Evolutionary conservation across 1,140 invertebrate genomes (phyloP).

Genomic region (Akabosia matsudoensis): DNA sequence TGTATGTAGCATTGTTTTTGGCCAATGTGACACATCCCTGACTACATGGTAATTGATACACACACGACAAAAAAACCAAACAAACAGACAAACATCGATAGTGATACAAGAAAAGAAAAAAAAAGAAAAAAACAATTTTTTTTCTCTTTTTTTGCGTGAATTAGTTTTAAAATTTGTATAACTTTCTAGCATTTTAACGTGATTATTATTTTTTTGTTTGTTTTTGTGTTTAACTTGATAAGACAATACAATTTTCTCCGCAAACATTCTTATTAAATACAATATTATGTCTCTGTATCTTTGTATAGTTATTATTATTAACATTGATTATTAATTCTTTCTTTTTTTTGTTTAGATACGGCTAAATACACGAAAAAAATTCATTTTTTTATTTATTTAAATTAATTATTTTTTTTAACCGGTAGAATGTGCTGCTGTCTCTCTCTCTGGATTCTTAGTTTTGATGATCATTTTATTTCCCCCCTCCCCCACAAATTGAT

Average conservation of each 20-base stretch:
- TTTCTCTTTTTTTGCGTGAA: not conserved
- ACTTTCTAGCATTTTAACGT: too few relatives aligned
- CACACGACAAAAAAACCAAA: too few relatives aligned
- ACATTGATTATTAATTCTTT: too few relatives aligned
- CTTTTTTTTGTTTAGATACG: too few relatives aligned
- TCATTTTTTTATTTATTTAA: too few relatives aligned
- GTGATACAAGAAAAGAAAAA: constrained; percentile 9
- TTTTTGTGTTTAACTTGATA: too few relatives aligned
- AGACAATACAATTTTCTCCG: not conserved
- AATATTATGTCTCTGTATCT: constrained; percentile 3
- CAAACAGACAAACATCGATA: not conserved
- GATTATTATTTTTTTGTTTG: too few relatives aligned
- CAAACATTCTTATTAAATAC: not conserved
- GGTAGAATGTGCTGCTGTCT: not conserved
- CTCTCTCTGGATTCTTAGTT: too few relatives aligned
- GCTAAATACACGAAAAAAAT: not conserved
- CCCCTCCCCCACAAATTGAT: too few relatives aligned
- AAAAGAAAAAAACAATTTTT: too few relatives aligned
- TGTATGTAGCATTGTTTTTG: constrained; percentile 19
- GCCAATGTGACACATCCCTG: constrained; percentile 19
- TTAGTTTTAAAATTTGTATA: not conserved
- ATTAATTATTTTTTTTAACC: not conserved
- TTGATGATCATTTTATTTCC: too few relatives aligned
- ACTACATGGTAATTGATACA: constrained; percentile 8
- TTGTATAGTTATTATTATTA: not conserved